These are phyloP conservation scores for Stigmatopora nigra DNA, from an alignment of 2,113 vertebrate genomes.

Conservation along the genomic window DNA sequence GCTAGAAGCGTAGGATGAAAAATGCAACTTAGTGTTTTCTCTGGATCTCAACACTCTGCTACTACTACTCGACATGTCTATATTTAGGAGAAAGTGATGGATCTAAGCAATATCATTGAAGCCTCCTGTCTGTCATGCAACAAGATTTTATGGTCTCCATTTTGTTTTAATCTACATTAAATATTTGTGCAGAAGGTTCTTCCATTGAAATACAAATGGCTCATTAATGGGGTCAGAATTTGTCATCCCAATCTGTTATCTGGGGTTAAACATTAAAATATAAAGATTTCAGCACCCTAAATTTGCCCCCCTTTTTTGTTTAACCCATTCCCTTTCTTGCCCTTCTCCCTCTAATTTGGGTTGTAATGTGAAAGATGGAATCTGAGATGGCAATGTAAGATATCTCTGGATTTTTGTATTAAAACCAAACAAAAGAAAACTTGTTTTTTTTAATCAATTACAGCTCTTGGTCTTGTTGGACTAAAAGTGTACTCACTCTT, in stretches of 20 bases:
- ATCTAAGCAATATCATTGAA: conserved; percentile 59
- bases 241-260: conserved; percentile 18
- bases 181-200: conserved; percentile 13
- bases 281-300: conserved; percentile 17
- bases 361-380: conserved; percentile 64
- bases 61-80: conserved; percentile 31
- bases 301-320: conserved; percentile 17
- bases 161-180: conserved; percentile 34
- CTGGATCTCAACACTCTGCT: conserved; percentile 41
- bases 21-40: conserved; percentile 38
- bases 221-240: conserved; percentile 27
- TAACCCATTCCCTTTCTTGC: background rate
- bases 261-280: conserved; percentile 19
- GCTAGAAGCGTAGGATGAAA: conserved; percentile 54
- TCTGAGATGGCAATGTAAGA: conserved; percentile 64
- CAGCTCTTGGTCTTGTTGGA: background rate
- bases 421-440: conserved; percentile 53
- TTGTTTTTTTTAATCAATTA: background rate
- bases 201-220: conserved; percentile 5
- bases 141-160: conserved; percentile 23
- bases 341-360: conserved; percentile 35
- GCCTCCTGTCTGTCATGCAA: conserved; percentile 29
- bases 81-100: conserved; percentile 28
- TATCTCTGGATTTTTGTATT: conserved; percentile 70
- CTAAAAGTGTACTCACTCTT: background rate